Conservation (phyloP, 1,140 invertebrate genomes). For the Zaprionus lachaisei region DNA sequence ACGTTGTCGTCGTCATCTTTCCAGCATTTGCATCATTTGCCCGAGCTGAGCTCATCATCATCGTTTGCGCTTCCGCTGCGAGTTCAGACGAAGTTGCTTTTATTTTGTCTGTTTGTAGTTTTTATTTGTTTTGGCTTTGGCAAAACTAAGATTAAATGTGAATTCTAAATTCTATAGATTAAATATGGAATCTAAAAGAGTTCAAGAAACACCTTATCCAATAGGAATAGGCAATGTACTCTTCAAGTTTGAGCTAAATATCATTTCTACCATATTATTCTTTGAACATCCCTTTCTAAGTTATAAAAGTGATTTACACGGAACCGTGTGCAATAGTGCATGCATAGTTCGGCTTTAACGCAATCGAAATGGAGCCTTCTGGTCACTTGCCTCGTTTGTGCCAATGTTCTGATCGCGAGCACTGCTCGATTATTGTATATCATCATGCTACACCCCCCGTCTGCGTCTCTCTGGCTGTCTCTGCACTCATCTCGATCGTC, state of each 20-base stretch:
- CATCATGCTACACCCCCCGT: constrained; percentile 56
- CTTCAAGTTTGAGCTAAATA: too few relatives aligned
- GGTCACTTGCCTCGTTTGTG: constrained; percentile 58
- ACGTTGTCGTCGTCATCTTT: constrained; percentile 41
- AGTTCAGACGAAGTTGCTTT: constrained; percentile 19
- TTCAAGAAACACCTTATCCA: too few relatives aligned
- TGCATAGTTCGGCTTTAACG: background rate
- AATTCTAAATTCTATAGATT: too few relatives aligned
- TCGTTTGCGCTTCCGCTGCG: constrained; percentile 15
- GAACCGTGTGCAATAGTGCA: background rate
- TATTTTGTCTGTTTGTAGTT: background rate
- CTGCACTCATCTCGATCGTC: constrained; percentile 1
- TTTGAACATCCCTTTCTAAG: background rate
- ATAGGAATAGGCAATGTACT: too few relatives aligned
- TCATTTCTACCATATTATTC: too few relatives aligned
- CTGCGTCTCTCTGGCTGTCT: background rate
- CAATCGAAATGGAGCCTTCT: constrained; percentile 36
- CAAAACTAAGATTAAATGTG: background rate
- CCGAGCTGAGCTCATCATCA: constrained; percentile 37
- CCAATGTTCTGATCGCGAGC: constrained; percentile 72
- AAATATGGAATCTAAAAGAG: too few relatives aligned
- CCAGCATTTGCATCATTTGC: constrained; percentile 72
- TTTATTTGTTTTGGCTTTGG: background rate
- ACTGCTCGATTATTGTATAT: constrained; percentile 79
- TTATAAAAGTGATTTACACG: background rate